Evolutionary conservation across 2,797 vertebrate species (phyloP), one percentile per base, ranked within the genome.

Genomic region (Phataginus tricuspis): DNA sequence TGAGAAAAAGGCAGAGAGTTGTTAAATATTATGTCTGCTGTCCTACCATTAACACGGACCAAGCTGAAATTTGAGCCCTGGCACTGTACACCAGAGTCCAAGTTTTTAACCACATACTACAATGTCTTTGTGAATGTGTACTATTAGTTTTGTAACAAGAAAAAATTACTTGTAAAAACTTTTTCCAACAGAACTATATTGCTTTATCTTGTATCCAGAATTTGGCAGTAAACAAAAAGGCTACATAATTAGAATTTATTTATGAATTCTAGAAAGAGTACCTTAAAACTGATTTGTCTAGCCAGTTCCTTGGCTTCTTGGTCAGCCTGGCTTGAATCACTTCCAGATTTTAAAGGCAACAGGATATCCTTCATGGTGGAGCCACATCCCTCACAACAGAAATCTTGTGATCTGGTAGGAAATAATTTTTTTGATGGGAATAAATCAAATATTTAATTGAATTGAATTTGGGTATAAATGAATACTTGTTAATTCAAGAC

Each of bases 271-370:
- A 37, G 37, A 37, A 37, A 97, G n/a, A 88, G 85, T 98, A 99
- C 99, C 99, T 99, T 99, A 98, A 99, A 99, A 98, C 98, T 99
- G 96, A 99, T 99, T 98, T 99, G 99, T 98, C 99, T 99, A 80
- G 99, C 99, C 89, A 99, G 98, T 89, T 99, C 98, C 96, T 99
- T 99, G 86, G 99, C 99, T 96, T 99, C 98, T 97, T 98, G 98
- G 97, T 99, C 99, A 13, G 99, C 99, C 9, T 99, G 98, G 86
- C 99, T 99, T 82, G 98, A 99, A 95, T 98, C 98, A 4, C 99
- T 99, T 98, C 99, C 98, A 14, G 99, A 99, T 72, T 99, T 99
- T 61, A 99, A 98, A 27, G 99, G 98, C 86, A 99, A 98, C 57
- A 99, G 99, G 72, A 99, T 98, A 5, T 99, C 98, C 94, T 98